Evolutionary conservation across 2,888 invertebrate genomes (phyloP).

Genomic region (Euphydryas editha): DNA sequence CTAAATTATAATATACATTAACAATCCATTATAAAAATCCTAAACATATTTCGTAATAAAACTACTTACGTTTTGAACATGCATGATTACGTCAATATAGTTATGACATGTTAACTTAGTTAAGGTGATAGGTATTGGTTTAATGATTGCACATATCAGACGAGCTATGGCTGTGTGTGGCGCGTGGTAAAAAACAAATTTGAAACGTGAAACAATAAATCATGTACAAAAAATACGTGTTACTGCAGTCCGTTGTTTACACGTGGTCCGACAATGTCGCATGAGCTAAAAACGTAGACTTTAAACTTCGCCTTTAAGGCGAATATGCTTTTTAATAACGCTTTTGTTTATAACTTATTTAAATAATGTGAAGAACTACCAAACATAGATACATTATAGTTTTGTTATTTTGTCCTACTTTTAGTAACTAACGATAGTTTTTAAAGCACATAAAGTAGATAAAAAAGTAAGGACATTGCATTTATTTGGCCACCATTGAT

Average conservation of each 20-base stretch:
- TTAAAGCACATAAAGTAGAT: too few relatives aligned
- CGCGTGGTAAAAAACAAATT: conserved; percentile 71
- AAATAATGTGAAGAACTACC: not conserved
- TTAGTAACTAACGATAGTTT: too few relatives aligned
- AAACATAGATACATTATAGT: too few relatives aligned
- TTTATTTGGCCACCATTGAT: too few relatives aligned
- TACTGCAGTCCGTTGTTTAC: conserved; percentile 74
- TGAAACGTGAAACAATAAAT: conserved; percentile 80
- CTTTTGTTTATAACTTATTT: not conserved
- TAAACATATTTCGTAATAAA: not conserved
- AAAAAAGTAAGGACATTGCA: too few relatives aligned
- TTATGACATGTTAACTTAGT: not conserved
- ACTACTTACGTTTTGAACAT: not conserved
- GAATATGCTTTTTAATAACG: conserved; percentile 48
- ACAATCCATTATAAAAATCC: not conserved
- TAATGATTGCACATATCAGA: conserved; percentile 11
- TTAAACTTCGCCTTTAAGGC: conserved; percentile 49
- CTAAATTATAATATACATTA: not conserved
- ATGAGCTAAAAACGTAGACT: conserved; percentile 41
- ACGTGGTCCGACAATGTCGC: conserved; percentile 71
- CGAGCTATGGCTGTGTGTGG: conserved; percentile 74
- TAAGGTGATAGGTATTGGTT: not conserved
- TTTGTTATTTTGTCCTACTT: too few relatives aligned
- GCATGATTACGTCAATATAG: not conserved
- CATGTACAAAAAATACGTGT: conserved; percentile 80